phyloP scores from a whole-genome alignment of 2,888 invertebrate species.

The Nephrotoma appendiculata region DNA sequence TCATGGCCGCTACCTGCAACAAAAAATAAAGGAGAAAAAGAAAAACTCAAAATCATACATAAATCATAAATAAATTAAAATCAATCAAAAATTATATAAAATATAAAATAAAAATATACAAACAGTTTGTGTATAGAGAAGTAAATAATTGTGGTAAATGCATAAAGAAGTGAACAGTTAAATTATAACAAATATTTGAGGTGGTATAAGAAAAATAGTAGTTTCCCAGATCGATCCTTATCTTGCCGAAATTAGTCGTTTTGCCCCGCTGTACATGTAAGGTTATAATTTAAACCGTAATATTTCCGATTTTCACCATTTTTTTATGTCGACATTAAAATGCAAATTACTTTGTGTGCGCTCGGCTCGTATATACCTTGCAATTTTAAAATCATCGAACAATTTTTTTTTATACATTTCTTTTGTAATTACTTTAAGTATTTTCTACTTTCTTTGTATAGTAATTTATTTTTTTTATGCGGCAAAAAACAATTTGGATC shows the following conservation, averaged over 20 bases:
- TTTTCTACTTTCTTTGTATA: not conserved
- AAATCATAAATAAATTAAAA: conserved; percentile 1
- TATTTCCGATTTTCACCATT: not conserved
- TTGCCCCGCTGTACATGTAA: no score
- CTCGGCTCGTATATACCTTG: not conserved
- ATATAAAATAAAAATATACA: not conserved
- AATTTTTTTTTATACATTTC: no score
- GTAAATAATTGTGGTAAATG: no score
- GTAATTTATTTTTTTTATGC: not conserved
- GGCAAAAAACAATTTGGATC: not conserved
- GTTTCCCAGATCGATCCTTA: no score
- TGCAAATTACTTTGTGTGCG: not conserved
- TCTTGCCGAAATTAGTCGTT: no score
- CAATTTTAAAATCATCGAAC: not conserved
- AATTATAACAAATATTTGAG: no score
- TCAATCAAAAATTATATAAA: not conserved
- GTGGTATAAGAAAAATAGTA: no score
- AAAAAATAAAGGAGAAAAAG: conserved; percentile 12
- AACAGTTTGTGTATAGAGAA: not conserved
- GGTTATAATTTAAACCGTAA: not conserved
- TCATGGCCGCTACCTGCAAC: conserved; percentile 34
- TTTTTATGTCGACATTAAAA: not conserved
- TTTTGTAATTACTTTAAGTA: not conserved
- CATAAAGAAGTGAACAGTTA: no score
- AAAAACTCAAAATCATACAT: not conserved